Evolutionary conservation across 2,888 invertebrate genomes (phyloP), one percentile per base, ranked within the genome.

Genomic region (Corbicula japonica): DNA sequence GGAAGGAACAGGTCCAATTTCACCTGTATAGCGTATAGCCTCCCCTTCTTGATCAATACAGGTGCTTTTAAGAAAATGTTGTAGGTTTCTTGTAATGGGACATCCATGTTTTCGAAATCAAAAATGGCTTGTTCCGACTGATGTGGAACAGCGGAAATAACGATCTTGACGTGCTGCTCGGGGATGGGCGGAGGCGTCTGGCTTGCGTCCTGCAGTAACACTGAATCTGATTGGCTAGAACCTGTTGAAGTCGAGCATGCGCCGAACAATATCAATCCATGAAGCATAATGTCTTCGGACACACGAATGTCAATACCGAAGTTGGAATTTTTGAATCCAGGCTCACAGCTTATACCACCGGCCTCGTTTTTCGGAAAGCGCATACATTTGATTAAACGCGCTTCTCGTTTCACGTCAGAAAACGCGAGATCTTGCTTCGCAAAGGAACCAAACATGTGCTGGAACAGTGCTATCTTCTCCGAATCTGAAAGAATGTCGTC

Each of bases 401-500:
- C 82, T 62, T 83, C 82, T 35, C 82, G 63, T 61, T 83, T 83
- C 26, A 76, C 70, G 26, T 69, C 78, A 4, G 76, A 44, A 50
- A 83, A 83, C 3, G 70, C 65, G 2, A 83, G 66, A 30, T 72
- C 72, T 32, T 78, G 72, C 34, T 83, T 83, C 15, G 69, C 56
- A 28, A 52, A 73, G 6, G 82, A 76, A 21, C 82, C 82, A 66
- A 73, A 83, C 73, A 83, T 76, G 23, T 83, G 82, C 48, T 79
- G 82, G 52, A 83, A 83, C 30, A 83, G 28, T n/a, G 71, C 50
- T 12, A 84, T 73, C 52, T 79, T 79, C 62, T 84, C 81, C 1
- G 41, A 21, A 35, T 74, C 76, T 0, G 81, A 76, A 38, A 95
- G 92, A 50, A 95, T 93, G 1, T 95, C 95, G 58, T 95, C 95